Evolutionary conservation across 2,888 invertebrate genomes (phyloP).

Genomic region (Zelleria hepariella): DNA sequence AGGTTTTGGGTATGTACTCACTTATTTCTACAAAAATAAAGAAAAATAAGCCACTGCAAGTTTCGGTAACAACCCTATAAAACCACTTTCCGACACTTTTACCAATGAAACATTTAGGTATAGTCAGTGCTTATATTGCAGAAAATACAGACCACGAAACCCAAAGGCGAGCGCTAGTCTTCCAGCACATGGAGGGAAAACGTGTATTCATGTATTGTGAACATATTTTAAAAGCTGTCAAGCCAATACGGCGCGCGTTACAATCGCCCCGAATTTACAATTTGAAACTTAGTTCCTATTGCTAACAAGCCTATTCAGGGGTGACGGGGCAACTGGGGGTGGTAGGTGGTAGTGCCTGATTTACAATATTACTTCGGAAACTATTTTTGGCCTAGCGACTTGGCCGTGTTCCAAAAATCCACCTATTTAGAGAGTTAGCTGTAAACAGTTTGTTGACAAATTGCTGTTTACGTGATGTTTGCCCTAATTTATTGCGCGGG

Average conservation of each 20-base stretch:
- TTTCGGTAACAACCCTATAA: too few species aligned
- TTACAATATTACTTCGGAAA: constrained; percentile 4
- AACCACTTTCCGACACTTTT: too few species aligned
- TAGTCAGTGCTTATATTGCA: too few species aligned
- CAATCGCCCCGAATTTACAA: constrained; percentile 26
- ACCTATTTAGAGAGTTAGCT: not conserved
- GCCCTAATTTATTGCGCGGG: not conserved
- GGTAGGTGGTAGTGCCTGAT: not conserved
- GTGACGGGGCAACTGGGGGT: not conserved
- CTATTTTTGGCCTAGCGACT: not conserved
- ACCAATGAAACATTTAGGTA: too few species aligned
- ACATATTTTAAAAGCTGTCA: constrained; percentile 65
- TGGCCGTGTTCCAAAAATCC: not conserved
- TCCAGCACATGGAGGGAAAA: constrained; percentile 17
- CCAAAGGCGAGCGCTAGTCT: not conserved
- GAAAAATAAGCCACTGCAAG: too few species aligned
- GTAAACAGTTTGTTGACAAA: not conserved
- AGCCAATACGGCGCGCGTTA: constrained; percentile 51
- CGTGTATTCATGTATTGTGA: constrained; percentile 31
- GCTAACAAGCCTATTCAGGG: constrained; percentile 1
- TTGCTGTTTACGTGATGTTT: not conserved
- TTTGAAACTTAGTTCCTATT: constrained; percentile 38
- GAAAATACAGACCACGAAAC: not conserved
- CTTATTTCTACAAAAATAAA: too few species aligned
- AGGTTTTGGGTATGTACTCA: too few species aligned